phyloP scores from a whole-genome alignment of 1,140 invertebrate genomes.

The Neuroterus valhalla region DNA sequence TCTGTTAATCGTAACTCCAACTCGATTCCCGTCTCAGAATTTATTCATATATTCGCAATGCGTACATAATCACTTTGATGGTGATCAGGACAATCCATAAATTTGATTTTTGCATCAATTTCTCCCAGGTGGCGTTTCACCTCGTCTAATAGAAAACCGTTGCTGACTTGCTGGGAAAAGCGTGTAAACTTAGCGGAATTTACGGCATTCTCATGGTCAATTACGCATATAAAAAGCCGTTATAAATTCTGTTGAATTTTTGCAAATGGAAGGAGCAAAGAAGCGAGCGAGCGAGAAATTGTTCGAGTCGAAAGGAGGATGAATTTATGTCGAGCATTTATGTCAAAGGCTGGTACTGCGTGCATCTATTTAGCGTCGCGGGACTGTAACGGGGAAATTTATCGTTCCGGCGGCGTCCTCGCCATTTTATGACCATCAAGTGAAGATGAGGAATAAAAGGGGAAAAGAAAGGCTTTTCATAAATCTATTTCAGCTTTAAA shows the following conservation, averaged over 20 bases:
- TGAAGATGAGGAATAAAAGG: slow-evolving; percentile 9
- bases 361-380: slow-evolving; percentile 68
- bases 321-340: slow-evolving; percentile 70
- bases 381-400: slow-evolving; percentile 65
- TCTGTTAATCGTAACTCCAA: too few species aligned
- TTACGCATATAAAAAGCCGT: slow-evolving; percentile 10
- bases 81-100: background rate
- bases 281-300: slow-evolving; percentile 35
- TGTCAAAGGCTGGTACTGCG: slow-evolving; percentile 63
- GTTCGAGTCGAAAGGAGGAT: slow-evolving; percentile 49
- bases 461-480: slow-evolving; percentile 58
- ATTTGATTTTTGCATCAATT: background rate
- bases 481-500: slow-evolving; percentile 71
- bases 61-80: background rate
- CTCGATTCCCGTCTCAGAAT: background rate
- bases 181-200: background rate
- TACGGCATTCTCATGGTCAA: slow-evolving; percentile 15
- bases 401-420: slow-evolving; percentile 66
- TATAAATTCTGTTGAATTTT: slow-evolving; percentile 1
- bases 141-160: background rate
- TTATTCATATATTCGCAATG: background rate
- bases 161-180: background rate
- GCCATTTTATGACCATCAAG: slow-evolving; percentile 52
- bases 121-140: background rate
- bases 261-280: background rate